These are phyloP conservation scores for Cardinalis cardinalis DNA, from an alignment of 2,113 vertebrate species.

Conservation along the genomic window DNA sequence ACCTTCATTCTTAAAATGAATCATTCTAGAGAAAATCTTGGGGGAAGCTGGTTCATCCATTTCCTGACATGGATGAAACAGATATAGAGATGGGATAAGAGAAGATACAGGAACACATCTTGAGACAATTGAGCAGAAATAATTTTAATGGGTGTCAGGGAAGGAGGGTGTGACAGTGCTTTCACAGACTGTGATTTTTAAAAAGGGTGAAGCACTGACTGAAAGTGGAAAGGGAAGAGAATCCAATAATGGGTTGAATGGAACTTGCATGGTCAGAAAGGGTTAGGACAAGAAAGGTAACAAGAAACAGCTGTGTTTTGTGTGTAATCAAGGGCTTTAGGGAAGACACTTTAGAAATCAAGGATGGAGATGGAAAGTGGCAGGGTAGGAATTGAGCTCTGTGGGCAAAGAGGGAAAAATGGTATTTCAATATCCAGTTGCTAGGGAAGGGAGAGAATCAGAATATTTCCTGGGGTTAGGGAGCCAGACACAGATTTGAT, in stretches of 20 bases:
- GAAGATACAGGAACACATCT: background rate
- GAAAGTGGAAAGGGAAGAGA: background rate
- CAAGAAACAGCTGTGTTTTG: background rate
- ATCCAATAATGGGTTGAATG: background rate
- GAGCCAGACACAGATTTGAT: background rate
- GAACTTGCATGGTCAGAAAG: background rate
- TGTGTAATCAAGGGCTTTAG: background rate
- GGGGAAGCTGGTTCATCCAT: background rate
- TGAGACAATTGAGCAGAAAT: background rate
- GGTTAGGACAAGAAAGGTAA: background rate
- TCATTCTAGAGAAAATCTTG: background rate
- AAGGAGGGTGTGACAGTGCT: background rate
- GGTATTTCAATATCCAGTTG: background rate
- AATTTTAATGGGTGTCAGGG: background rate
- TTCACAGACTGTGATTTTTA: background rate
- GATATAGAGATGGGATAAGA: background rate
- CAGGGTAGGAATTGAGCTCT: background rate
- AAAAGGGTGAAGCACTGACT: background rate
- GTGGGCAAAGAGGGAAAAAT: background rate
- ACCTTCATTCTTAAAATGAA: background rate
- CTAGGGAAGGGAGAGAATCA: background rate
- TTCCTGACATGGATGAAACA: background rate
- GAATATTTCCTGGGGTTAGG: background rate
- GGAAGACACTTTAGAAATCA: background rate
- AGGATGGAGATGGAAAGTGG: background rate